These are phyloP conservation scores for Leptobrachium leishanense DNA, from an alignment of 2,113 vertebrate species.

Conservation along the genomic window DNA sequence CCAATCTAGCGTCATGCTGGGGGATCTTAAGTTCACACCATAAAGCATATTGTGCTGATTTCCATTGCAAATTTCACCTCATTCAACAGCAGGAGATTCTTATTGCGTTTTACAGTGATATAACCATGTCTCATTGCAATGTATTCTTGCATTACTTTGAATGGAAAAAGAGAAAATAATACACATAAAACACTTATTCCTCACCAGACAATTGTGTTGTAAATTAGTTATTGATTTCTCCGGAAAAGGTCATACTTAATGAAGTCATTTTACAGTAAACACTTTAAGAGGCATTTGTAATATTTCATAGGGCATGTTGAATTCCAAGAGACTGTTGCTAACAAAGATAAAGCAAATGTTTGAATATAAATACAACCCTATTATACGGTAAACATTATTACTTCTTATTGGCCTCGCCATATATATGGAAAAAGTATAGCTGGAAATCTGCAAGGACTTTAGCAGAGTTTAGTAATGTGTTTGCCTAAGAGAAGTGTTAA, in stretches of 20 bases:
- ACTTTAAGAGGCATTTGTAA: conserved; percentile 18
- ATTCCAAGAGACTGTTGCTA: conserved; percentile 12
- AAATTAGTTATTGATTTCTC: conserved; percentile 47
- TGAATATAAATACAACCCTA: background rate
- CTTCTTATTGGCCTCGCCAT: background rate
- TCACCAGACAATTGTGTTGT: conserved; percentile 20
- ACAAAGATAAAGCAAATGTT: conserved; percentile 4
- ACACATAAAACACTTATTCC: conserved; percentile 34
- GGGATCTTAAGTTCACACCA: conserved; percentile 35
- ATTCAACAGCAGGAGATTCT: conserved; percentile 40
- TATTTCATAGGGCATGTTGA: conserved; percentile 11
- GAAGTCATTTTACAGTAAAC: conserved; percentile 48
- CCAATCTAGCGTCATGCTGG: conserved; percentile 31
- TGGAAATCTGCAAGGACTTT: too few species aligned
- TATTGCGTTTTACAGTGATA: conserved; percentile 22
- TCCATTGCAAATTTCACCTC: conserved; percentile 24
- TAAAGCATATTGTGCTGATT: conserved; percentile 37
- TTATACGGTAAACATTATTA: background rate
- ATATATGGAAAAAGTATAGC: background rate
- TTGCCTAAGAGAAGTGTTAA: background rate
- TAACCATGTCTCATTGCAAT: conserved; percentile 16
- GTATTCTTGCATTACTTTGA: conserved; percentile 37
- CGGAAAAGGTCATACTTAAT: conserved; percentile 44
- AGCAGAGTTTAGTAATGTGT: background rate
- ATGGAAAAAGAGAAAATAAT: conserved; percentile 39